phyloP scores from a whole-genome alignment of 1,140 invertebrate species.

The Adelges cooleyi region DNA sequence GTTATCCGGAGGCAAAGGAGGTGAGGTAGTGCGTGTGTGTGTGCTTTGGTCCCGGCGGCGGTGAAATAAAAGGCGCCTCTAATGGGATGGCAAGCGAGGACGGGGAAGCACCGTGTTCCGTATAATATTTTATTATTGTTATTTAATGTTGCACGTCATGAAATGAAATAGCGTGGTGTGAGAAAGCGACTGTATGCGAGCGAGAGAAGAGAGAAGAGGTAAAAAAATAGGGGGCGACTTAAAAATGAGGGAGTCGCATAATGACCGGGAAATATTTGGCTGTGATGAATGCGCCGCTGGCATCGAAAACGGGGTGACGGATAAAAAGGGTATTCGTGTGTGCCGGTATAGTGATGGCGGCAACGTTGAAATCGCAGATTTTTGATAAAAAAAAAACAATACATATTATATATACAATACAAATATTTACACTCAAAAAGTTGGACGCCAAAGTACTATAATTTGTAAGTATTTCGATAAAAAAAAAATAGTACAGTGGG shows the following conservation, averaged over 20 bases:
- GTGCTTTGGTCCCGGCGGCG: neutral
- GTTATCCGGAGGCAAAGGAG: neutral
- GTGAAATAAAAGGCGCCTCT: constrained; percentile 7
- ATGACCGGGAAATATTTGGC: constrained; percentile 23
- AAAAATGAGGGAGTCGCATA: constrained; percentile 20
- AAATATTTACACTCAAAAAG: too few species aligned
- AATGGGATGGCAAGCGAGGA: neutral
- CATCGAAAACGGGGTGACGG: neutral
- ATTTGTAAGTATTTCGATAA: too few species aligned
- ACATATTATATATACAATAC: too few species aligned
- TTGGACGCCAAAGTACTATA: too few species aligned
- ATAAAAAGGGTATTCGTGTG: constrained; percentile 3
- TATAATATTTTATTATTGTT: constrained; percentile 29
- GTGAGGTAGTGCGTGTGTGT: neutral
- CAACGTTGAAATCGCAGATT: neutral
- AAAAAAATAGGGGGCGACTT: constrained; percentile 10
- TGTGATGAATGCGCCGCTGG: constrained; percentile 1
- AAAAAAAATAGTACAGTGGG: too few species aligned
- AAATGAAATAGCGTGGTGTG: neutral
- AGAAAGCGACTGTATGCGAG: neutral
- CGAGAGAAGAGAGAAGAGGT: too few species aligned
- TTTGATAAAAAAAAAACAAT: too few species aligned
- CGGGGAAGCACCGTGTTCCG: neutral
- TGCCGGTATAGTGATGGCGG: neutral
- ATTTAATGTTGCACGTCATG: constrained; percentile 27